Evolutionary conservation across 92 coral and sea anemone species (phyloP).

Genomic region (Phenganax marumi): DNA sequence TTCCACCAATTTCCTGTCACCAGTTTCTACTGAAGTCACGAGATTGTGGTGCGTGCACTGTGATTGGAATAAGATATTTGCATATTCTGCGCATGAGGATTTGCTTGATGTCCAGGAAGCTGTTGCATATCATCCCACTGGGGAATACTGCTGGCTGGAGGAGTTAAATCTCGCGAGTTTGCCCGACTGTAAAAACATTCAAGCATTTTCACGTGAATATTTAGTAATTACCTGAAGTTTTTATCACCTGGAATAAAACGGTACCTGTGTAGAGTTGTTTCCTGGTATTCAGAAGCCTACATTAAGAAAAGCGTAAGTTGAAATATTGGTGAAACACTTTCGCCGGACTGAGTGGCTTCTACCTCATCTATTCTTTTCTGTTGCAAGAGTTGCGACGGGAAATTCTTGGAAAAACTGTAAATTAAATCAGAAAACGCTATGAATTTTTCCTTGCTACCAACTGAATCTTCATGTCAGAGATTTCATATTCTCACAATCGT

Average conservation of each 20-base stretch:
- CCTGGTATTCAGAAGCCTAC: constrained; percentile 5
- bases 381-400: constrained; percentile 33
- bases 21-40: too few relatives aligned
- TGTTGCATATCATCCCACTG: constrained; percentile 2
- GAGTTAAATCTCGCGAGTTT: too few relatives aligned
- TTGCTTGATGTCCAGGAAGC: neutral
- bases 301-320: neutral
- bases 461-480: neutral
- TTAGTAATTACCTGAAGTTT: neutral
- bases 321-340: too few relatives aligned
- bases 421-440: neutral
- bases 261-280: neutral
- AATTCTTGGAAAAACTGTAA: constrained; percentile 35
- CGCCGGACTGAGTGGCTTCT: too few relatives aligned
- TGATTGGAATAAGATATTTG: constrained; percentile 16
- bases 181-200: too few relatives aligned
- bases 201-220: neutral
- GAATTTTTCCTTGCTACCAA: neutral
- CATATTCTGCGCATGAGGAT: neutral
- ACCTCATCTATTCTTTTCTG: neutral
- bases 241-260: too few relatives aligned
- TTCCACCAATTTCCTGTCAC: too few relatives aligned
- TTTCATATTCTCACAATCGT: constrained; percentile 69
- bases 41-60: neutral
- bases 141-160: neutral